Conservation (phyloP, 2,888 invertebrate genomes). For the Metacarcinus magister region DNA sequence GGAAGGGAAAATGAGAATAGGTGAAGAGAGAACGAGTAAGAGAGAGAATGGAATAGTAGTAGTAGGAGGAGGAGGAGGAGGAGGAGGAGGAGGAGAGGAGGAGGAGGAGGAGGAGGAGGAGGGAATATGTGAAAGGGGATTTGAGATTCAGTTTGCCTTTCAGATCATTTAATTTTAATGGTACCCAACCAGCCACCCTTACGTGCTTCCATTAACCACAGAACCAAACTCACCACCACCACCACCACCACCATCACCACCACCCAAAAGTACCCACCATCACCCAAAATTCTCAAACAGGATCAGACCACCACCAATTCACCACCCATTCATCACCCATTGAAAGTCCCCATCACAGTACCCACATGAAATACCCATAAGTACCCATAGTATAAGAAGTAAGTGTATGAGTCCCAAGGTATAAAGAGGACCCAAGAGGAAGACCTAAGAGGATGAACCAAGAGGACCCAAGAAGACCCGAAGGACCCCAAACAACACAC, state of each 20-base stretch:
- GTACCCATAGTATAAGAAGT: background rate
- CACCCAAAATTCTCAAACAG: too few relatives aligned
- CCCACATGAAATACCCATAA: background rate
- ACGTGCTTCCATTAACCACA: constrained; percentile 41
- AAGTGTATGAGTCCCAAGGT: too few relatives aligned
- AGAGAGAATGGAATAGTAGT: background rate
- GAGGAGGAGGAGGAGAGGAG: background rate
- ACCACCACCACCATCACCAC: background rate
- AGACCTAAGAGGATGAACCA: background rate
- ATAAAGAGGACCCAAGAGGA: background rate
- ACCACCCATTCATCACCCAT: background rate
- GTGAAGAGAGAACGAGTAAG: background rate
- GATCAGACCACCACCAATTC: too few relatives aligned
- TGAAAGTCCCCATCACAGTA: background rate
- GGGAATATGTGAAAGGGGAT: constrained; percentile 32
- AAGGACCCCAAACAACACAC: background rate
- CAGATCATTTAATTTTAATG: constrained; percentile 48
- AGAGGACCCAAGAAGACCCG: too few relatives aligned
- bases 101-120: background rate
- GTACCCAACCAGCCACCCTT: background rate
- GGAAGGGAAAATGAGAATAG: background rate
- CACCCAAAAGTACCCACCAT: background rate
- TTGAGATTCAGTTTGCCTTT: constrained; percentile 36
- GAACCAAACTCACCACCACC: background rate
- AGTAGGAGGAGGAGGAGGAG: background rate